Evolutionary conservation across 1,140 invertebrate genomes (phyloP), one percentile per base, ranked within the genome.

Genomic region (Euura lappo): DNA sequence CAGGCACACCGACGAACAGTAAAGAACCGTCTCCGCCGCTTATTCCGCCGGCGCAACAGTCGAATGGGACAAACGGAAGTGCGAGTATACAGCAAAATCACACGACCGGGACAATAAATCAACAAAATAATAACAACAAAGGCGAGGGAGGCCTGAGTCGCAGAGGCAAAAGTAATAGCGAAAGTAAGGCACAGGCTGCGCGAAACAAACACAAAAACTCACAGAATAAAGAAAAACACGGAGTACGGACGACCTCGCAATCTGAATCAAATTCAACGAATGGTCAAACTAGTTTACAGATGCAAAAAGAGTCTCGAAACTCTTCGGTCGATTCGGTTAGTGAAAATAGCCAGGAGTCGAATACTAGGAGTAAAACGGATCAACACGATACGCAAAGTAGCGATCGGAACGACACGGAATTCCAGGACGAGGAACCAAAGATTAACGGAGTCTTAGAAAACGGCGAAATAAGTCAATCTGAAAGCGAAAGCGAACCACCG

Each of bases 141-240:
- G 85, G 85, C 47, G 87, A 87, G 77, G 85, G 74, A 73, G 79
- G 78, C 71, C 77, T 79, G 46, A 77, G 75, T 76, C 13, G 87
- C 4, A 80, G 87, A 51, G 84, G 85, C 64, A 88, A 88, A 76
- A 86, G 83, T 80, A 88, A 86, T 74, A 87, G 84, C 76, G 87
- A 88, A 74, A 87, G 87, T 74, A 88, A 88, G 76, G 85, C 84
- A 4, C 87, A 88, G 69, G 85, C 86, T 67, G 85, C 83, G 51
- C 79, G 87, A 1, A 88, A 87, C 69, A 88, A 88, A 75, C 86
- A 88, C 70, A 88, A 87, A 82, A 88, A 88, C 79, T 85, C 80
- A 65, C 86, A 87, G 73, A 88, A 88, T 66, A 88, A 87, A 74
- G 87, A 88, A 46, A 88, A 88, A 75, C 84, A 85, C 42, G 80